These are phyloP conservation scores for Panthera uncia DNA, from an alignment of 2,113 vertebrate genomes.

Conservation along the genomic window DNA sequence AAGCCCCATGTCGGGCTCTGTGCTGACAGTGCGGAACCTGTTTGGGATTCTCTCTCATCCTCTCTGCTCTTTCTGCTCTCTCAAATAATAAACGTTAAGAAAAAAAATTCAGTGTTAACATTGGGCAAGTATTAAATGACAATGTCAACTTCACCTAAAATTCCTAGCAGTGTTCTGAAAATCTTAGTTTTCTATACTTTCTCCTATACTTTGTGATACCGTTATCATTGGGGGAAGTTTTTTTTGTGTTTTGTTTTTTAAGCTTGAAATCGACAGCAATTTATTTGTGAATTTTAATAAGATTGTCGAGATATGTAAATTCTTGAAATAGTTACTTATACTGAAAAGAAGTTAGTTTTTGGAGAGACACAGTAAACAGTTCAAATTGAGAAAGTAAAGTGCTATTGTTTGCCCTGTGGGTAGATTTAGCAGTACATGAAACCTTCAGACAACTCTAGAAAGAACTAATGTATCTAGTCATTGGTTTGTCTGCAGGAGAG, in stretches of 20 bases:
- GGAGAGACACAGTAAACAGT: slow-evolving; percentile 19
- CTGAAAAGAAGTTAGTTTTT: slow-evolving; percentile 44
- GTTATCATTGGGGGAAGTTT: background rate
- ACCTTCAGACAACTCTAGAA: slow-evolving; percentile 41
- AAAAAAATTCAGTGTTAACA: background rate
- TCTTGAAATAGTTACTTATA: background rate
- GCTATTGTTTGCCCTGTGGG: slow-evolving; percentile 52
- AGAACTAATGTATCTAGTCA: slow-evolving; percentile 49
- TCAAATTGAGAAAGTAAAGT: slow-evolving; percentile 36
- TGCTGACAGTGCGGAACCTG: no score
- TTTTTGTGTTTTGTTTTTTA: background rate
- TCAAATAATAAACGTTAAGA: no score
- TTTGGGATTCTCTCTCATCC: no score
- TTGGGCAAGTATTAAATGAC: background rate
- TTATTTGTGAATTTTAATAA: background rate
- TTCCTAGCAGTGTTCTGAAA: background rate
- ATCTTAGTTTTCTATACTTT: background rate
- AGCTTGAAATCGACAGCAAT: background rate
- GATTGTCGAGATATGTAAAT: background rate
- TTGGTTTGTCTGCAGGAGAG: slow-evolving; percentile 56
- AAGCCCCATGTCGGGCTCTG: no score
- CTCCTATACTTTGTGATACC: background rate
- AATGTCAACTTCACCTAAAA: background rate
- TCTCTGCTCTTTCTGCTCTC: no score
- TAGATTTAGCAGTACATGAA: slow-evolving; percentile 54